Evolutionary conservation across 2,888 invertebrate species (phyloP).

Genomic region (Pantelozetes paolii): DNA sequence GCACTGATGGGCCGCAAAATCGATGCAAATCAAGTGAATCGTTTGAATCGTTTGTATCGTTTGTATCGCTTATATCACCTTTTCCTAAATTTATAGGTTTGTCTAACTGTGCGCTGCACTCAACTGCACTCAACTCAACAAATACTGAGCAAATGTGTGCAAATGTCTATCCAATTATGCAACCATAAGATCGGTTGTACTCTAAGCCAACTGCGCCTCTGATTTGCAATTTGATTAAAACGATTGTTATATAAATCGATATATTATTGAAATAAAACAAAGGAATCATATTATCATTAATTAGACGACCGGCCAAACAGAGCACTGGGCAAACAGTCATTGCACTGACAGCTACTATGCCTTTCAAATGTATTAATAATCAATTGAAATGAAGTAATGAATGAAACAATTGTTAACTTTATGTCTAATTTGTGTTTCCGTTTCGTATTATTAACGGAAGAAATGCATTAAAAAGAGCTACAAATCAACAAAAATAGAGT

Average conservation of each 20-base stretch:
- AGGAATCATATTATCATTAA: constrained; percentile 11
- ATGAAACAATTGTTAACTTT: neutral
- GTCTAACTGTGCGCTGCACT: neutral
- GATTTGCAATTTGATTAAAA: constrained; percentile 11
- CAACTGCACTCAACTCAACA: neutral
- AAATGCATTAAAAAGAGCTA: neutral
- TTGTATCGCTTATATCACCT: constrained; percentile 18
- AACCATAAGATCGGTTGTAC: neutral
- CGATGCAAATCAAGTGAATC: constrained; percentile 30
- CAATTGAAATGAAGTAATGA: neutral
- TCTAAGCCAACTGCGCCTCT: neutral
- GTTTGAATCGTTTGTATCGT: too few species aligned
- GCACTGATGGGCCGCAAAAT: constrained; percentile 24
- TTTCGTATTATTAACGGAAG: neutral
- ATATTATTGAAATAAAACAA: constrained; percentile 29
- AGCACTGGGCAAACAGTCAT: neutral
- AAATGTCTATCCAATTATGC: constrained; percentile 17
- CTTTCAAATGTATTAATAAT: neutral
- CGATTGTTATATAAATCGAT: constrained; percentile 4
- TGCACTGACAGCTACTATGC: neutral
- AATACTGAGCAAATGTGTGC: neutral
- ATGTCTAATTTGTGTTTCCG: constrained; percentile 15
- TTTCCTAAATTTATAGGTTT: constrained; percentile 29
- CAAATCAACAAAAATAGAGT: neutral
- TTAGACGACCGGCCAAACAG: neutral